Conservation (phyloP, 2,113 vertebrate species). For the Capreolus pygargus region DNA sequence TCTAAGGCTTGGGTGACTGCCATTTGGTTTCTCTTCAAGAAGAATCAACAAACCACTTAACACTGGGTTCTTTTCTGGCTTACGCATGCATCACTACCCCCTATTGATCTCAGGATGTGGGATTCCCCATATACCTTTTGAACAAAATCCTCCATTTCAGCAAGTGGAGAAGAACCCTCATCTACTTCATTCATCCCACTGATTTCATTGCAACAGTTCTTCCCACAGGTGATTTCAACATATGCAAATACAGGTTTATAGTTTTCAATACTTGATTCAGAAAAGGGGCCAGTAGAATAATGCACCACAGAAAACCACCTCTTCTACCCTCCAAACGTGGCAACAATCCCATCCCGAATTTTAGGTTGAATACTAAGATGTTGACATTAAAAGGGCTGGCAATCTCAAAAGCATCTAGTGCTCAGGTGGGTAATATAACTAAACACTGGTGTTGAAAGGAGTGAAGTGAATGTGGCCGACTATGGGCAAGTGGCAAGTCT, state of each 20-base stretch:
- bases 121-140: background rate
- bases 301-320: background rate
- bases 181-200: background rate
- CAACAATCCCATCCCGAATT: background rate
- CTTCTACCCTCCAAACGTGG: background rate
- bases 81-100: background rate
- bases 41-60: slow-evolving; percentile 54
- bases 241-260: background rate
- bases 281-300: background rate
- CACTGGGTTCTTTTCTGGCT: background rate
- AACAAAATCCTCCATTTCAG: slow-evolving; percentile 1
- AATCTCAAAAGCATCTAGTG: background rate
- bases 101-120: slow-evolving; percentile 43
- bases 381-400: background rate
- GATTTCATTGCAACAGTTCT: background rate
- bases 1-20: slow-evolving; percentile 52
- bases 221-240: background rate
- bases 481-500: background rate
- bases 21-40: slow-evolving; percentile 63
- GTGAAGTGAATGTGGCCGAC: background rate
- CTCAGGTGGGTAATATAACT: background rate
- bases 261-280: background rate
- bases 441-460: background rate
- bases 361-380: background rate
- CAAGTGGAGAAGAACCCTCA: background rate